phyloP scores from a whole-genome alignment of 2,888 invertebrate genomes.

The Caenorhabditis panamensis region DNA sequence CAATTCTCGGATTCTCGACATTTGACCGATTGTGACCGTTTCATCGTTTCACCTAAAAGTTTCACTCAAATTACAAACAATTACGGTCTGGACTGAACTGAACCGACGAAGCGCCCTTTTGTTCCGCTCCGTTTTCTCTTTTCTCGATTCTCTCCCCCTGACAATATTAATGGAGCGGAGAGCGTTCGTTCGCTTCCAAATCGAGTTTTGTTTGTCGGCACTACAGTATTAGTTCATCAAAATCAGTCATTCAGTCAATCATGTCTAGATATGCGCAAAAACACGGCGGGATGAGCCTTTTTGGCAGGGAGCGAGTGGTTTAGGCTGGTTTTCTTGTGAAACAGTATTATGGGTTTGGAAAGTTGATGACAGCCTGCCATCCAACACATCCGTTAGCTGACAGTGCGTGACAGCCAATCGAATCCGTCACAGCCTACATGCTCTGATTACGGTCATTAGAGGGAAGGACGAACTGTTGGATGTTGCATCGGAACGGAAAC shows the following conservation, averaged over 20 bases:
- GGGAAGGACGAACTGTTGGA: slow-evolving; percentile 10
- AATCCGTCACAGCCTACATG: slow-evolving; percentile 19
- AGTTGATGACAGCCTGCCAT: neutral
- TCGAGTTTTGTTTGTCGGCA: slow-evolving; percentile 24
- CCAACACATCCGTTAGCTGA: slow-evolving; percentile 49
- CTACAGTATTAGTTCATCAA: slow-evolving; percentile 8
- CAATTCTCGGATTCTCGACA: no score
- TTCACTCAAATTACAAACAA: slow-evolving; percentile 39
- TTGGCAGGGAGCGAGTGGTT: slow-evolving; percentile 34
- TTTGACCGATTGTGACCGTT: slow-evolving; percentile 8
- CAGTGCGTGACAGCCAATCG: slow-evolving; percentile 33
- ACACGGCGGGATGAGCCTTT: slow-evolving; percentile 39
- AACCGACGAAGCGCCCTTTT: slow-evolving; percentile 19
- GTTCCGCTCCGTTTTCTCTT: slow-evolving; percentile 1
- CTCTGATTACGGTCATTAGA: slow-evolving; percentile 57
- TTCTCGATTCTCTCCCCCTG: neutral
- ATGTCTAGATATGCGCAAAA: no score
- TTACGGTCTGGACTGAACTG: no score
- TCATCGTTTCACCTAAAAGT: slow-evolving; percentile 16
- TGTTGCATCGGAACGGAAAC: slow-evolving; percentile 53
- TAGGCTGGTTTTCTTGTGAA: slow-evolving; percentile 25
- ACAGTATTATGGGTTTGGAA: neutral
- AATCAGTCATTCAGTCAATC: slow-evolving; percentile 27
- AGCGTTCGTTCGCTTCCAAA: no score
- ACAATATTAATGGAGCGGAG: slow-evolving; percentile 50